Evolutionary conservation across 2,113 vertebrate species (phyloP).

Genomic region (Chascanopsetta lugubris): DNA sequence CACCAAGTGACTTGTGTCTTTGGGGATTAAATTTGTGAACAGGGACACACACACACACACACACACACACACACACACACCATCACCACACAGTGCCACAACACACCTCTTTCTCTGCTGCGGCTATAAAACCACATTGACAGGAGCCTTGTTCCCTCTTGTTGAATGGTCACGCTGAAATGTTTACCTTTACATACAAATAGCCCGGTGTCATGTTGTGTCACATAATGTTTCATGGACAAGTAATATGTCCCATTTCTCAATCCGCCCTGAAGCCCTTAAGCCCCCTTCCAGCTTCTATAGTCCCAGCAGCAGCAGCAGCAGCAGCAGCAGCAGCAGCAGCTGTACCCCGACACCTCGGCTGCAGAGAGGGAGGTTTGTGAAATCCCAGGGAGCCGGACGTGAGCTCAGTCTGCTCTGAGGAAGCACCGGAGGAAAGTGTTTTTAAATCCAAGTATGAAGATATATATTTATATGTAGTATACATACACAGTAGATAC

Average conservation of each 20-base stretch:
- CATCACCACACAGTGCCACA: slow-evolving; percentile 44
- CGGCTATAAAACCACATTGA: slow-evolving; percentile 68
- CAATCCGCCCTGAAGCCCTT: slow-evolving; percentile 64
- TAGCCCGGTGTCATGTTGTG: slow-evolving; percentile 70
- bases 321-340: too few species aligned
- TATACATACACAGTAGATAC: slow-evolving; percentile 12
- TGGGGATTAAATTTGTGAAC: slow-evolving; percentile 74
- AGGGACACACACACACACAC: slow-evolving; percentile 34
- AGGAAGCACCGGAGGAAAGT: slow-evolving; percentile 10
- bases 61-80: slow-evolving; percentile 28
- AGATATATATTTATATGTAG: slow-evolving; percentile 11
- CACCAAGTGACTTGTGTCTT: slow-evolving; percentile 65
- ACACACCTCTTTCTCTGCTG: slow-evolving; percentile 66
- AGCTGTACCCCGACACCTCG: slow-evolving; percentile 36
- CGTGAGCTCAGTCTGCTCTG: slow-evolving; percentile 43
- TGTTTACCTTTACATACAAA: slow-evolving; percentile 79
- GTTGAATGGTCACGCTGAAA: slow-evolving; percentile 73
- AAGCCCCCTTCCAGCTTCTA: slow-evolving; percentile 58
- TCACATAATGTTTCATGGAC: slow-evolving; percentile 78
- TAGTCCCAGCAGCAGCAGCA: slow-evolving; percentile 54
- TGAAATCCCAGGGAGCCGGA: slow-evolving; percentile 60
- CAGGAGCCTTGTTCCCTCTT: slow-evolving; percentile 72
- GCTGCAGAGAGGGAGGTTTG: slow-evolving; percentile 47
- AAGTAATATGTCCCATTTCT: slow-evolving; percentile 74
- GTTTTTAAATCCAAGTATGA: slow-evolving; percentile 7